Evolutionary conservation across 2,888 invertebrate species (phyloP).

Genomic region (Sepiola atlantica): DNA sequence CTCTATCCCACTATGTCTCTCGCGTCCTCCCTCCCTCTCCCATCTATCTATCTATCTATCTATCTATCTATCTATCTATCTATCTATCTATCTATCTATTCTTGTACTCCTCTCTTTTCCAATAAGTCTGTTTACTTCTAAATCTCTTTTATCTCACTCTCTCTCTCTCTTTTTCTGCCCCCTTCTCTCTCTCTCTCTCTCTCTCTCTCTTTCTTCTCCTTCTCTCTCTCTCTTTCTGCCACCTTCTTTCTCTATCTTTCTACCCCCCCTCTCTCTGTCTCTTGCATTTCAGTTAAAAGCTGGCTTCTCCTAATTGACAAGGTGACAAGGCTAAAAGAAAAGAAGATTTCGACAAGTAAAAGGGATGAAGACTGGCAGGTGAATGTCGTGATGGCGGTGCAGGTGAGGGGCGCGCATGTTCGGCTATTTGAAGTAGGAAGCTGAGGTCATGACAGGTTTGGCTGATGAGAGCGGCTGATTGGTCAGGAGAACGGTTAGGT

Average conservation of each 20-base stretch:
- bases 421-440: neutral
- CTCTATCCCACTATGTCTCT: neutral
- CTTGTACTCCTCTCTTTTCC: neutral
- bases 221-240: neutral
- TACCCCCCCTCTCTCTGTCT: neutral
- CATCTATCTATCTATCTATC: neutral
- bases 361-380: conserved; percentile 9
- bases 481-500: neutral
- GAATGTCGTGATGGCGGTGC: neutral
- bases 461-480: neutral
- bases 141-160: neutral
- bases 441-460: neutral
- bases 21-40: neutral
- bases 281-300: conserved; percentile 32
- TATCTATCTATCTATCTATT: neutral
- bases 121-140: no score
- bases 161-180: neutral
- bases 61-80: neutral
- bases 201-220: neutral
- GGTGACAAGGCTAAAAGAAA: conserved; percentile 13
- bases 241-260: neutral
- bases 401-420: neutral
- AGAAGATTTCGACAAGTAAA: neutral
- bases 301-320: conserved; percentile 1
- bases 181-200: neutral